A percentile compares a stretch with the other conserved stretches of the same genome.
phyloP scores from a whole-genome alignment of 2,113 vertebrate genomes.

The Tonatia bakeri region DNA sequence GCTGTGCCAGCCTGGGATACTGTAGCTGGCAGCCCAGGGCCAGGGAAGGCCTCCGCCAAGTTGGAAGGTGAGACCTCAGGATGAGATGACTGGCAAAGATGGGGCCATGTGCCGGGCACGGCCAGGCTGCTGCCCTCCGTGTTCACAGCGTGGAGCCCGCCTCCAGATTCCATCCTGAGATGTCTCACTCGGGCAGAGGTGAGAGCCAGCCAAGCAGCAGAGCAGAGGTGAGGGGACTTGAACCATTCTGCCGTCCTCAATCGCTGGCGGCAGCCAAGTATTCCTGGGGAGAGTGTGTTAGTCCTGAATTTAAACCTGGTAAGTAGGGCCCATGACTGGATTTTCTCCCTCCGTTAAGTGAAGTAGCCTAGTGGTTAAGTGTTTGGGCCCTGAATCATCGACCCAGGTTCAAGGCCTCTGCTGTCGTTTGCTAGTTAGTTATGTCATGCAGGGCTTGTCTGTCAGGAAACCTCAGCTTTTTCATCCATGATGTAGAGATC shows the following conservation, averaged over 20 bases:
- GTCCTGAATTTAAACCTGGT: conserved; percentile 48
- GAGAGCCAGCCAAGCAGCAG: conserved; percentile 33
- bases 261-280: background rate
- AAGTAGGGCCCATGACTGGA: conserved; percentile 16
- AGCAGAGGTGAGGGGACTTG: conserved; percentile 18
- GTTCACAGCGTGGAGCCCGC: conserved; percentile 62
- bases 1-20: background rate
- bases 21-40: background rate
- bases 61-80: conserved; percentile 58
- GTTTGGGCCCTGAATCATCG: background rate
- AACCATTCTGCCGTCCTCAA: background rate
- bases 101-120: background rate
- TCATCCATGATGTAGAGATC: background rate
- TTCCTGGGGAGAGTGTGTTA: conserved; percentile 52
- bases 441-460: background rate
- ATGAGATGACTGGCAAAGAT: conserved; percentile 56
- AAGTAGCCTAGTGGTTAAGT: background rate
- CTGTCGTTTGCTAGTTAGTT: background rate
- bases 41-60: conserved; percentile 58
- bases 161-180: conserved; percentile 77
- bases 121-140: conserved; percentile 46
- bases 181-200: conserved; percentile 53
- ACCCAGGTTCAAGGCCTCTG: background rate
- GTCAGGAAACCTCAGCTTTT: background rate
- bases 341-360: background rate